Percentiles rank a stretch among this genome's conserved stretches.
Conservation (phyloP, 1,140 invertebrate genomes). For the Drosophila quadrilineata region DNA sequence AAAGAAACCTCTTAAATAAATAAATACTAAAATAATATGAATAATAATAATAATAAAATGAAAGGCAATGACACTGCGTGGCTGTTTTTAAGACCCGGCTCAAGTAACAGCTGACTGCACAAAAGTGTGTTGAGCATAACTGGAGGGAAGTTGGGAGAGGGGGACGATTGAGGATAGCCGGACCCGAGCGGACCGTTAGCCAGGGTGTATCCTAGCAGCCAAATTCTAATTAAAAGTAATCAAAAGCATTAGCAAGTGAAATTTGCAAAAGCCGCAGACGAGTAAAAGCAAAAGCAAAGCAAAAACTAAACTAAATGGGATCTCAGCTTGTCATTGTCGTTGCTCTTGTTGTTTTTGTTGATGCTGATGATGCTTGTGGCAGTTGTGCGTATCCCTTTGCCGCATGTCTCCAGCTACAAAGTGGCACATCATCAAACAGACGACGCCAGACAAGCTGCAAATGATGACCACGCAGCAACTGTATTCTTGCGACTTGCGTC, state of each 20-base stretch:
- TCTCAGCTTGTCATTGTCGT: background rate
- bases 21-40: too few relatives aligned
- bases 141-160: background rate
- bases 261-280: constrained; percentile 44
- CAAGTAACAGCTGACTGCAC: constrained; percentile 55
- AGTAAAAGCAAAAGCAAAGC: constrained; percentile 18
- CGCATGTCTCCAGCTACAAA: constrained; percentile 9
- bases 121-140: constrained; percentile 53
- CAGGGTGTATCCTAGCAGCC: constrained; percentile 64
- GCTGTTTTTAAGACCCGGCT: constrained; percentile 31
- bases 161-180: background rate
- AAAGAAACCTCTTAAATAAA: too few relatives aligned
- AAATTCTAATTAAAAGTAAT: constrained; percentile 79
- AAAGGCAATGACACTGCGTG: constrained; percentile 16
- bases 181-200: background rate
- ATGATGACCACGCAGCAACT: constrained; percentile 29
- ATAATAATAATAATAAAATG: too few relatives aligned
- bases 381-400: background rate
- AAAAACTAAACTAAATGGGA: constrained; percentile 31
- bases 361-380: constrained; percentile 4
- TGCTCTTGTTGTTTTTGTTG: background rate
- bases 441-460: constrained; percentile 1
- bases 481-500: too few relatives aligned
- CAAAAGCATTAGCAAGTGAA: constrained; percentile 72
- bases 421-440: constrained; percentile 31